Conservation (phyloP, 2,113 vertebrate species). For the Ornithorhynchus anatinus region DNA sequence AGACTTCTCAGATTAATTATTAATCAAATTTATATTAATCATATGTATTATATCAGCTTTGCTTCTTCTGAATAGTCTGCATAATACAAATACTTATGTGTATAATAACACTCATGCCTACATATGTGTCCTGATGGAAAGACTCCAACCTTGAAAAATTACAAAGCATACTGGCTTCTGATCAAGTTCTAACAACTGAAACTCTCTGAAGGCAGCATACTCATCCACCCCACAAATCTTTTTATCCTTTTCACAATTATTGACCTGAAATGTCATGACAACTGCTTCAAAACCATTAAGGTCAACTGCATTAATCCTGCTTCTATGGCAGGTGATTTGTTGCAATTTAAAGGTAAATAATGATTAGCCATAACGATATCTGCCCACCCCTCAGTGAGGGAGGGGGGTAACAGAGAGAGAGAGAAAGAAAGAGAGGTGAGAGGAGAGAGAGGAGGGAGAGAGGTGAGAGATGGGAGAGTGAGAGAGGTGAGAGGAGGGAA, state of each 20-base stretch:
- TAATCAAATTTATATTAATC: too few species aligned
- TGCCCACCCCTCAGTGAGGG: neutral
- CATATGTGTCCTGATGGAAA: too few species aligned
- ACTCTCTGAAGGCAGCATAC: conserved; percentile 23
- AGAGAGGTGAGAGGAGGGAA: too few species aligned
- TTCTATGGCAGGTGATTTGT: conserved; percentile 55
- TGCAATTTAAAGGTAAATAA: conserved; percentile 46
- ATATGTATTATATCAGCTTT: too few species aligned
- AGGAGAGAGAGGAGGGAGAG: neutral
- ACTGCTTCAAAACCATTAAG: conserved; percentile 56
- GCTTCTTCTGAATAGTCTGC: too few species aligned
- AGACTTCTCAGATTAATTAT: too few species aligned
- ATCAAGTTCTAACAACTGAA: conserved; percentile 38
- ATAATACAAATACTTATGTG: too few species aligned
- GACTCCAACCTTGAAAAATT: conserved; percentile 1
- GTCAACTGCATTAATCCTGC: conserved; percentile 55
- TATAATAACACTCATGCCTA: neutral
- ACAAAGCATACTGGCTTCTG: conserved; percentile 30
- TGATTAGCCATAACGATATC: neutral
- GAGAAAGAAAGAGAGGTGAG: too few species aligned
- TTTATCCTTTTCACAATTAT: conserved; percentile 47
- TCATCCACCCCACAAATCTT: conserved; percentile 52
- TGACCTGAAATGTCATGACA: conserved; percentile 53
- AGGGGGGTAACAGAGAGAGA: too few species aligned
- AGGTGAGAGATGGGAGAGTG: neutral